Conservation (phyloP, 2,888 invertebrate genomes). For the Cyclophora albipunctata region DNA sequence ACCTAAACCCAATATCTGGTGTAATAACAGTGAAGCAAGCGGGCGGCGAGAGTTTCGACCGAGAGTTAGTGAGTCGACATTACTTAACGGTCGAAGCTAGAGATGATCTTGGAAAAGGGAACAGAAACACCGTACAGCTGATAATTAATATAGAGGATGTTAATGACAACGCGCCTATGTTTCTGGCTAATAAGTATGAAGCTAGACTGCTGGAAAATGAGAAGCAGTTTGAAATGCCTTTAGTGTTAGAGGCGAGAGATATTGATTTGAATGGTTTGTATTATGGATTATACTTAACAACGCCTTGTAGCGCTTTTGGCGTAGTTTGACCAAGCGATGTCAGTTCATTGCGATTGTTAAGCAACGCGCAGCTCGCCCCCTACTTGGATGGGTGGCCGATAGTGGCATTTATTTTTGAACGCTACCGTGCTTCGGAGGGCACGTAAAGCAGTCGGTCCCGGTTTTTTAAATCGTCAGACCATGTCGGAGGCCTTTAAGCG, state of each 20-base stretch:
- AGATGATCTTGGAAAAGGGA: constrained; percentile 88
- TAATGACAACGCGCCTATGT: constrained; percentile 92
- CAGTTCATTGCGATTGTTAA: no score
- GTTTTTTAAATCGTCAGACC: no score
- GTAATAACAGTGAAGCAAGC: constrained; percentile 86
- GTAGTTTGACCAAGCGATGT: no score
- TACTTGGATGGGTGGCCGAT: no score
- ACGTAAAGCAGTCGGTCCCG: no score
- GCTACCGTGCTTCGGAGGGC: no score
- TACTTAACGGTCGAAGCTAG: constrained; percentile 92
- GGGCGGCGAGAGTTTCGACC: constrained; percentile 86
- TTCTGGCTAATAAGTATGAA: constrained; percentile 87
- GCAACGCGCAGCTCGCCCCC: no score
- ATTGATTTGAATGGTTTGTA: constrained; percentile 85
- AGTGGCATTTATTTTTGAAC: no score
- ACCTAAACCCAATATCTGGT: constrained; percentile 87
- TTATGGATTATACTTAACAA: background rate
- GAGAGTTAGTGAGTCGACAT: constrained; percentile 88
- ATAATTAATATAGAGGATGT: constrained; percentile 89
- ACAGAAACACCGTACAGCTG: constrained; percentile 87
- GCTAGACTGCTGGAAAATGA: constrained; percentile 90
- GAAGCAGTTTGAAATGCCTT: constrained; percentile 82
- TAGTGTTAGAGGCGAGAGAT: constrained; percentile 88
- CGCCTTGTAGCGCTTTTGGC: no score
- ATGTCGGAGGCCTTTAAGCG: no score